Evolutionary conservation across 2,113 vertebrate species (phyloP).

Genomic region (Melanerpes aurifrons): DNA sequence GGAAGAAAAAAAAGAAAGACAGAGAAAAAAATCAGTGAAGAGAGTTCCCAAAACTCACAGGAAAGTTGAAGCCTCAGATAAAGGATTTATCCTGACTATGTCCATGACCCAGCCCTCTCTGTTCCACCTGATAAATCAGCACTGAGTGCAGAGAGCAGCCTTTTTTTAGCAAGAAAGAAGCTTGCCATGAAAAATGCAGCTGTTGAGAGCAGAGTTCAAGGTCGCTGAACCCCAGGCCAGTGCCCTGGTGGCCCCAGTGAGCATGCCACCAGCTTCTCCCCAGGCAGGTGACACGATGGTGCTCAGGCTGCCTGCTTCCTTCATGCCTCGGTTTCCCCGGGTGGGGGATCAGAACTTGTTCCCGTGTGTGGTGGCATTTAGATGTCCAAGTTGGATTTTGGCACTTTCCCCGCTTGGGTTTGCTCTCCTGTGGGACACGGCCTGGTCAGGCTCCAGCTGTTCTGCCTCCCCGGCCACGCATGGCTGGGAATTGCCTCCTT

Average conservation of each 20-base stretch:
- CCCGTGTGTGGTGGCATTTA: accelerated
- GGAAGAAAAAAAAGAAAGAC: neutral
- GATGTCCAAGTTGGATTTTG: neutral
- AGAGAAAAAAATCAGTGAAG: neutral
- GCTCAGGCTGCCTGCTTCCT: accelerated
- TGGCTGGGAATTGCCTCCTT: conserved; percentile 14
- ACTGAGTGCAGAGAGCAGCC: neutral
- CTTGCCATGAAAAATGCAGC: conserved; percentile 17
- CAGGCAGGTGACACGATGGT: neutral
- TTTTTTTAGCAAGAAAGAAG: neutral
- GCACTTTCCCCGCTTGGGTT: neutral
- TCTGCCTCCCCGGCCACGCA: neutral
- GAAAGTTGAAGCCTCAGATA: neutral
- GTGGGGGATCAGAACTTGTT: accelerated
- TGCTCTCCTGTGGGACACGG: neutral
- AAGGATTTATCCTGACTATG: neutral
- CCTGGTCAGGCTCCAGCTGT: neutral
- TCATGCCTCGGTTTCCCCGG: neutral
- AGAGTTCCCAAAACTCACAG: neutral
- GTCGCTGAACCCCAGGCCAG: neutral
- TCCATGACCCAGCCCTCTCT: neutral
- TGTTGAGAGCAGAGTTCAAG: neutral
- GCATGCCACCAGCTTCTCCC: neutral
- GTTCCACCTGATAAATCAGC: neutral
- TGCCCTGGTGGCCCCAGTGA: accelerated